phyloP scores from a whole-genome alignment of 1,140 invertebrate species.

The Geopemphigus sp. region DNA sequence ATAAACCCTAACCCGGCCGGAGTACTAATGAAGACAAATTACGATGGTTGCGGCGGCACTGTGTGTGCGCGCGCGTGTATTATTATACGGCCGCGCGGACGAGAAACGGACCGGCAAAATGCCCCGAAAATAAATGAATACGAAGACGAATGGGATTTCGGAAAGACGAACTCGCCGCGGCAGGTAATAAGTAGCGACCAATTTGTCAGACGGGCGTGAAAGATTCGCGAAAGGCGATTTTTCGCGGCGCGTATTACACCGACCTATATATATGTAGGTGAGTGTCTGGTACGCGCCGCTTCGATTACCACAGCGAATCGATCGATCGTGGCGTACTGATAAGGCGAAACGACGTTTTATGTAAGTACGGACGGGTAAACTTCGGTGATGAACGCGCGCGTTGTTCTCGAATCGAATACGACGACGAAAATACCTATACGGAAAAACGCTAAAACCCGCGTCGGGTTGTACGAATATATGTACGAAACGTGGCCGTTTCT shows the following conservation, averaged over 20 bases:
- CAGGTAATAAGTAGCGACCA: background rate
- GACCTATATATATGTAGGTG: no score
- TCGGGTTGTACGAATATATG: no score
- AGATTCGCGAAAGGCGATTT: background rate
- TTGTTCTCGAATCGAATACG: no score
- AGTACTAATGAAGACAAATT: conserved; percentile 45
- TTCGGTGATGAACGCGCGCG: no score
- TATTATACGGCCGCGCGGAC: background rate
- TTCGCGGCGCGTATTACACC: no score
- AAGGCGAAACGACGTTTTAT: no score
- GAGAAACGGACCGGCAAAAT: background rate
- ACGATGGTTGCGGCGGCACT: background rate
- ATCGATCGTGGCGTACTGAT: no score
- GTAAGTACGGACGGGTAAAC: no score
- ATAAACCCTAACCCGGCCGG: conserved; percentile 40
- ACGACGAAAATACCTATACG: no score
- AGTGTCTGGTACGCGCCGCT: background rate
- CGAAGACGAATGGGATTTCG: conserved; percentile 2
- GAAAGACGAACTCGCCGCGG: background rate
- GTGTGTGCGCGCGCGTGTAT: background rate
- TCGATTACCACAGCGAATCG: background rate
- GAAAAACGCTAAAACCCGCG: no score
- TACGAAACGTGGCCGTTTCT: no score
- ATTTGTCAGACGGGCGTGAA: conserved; percentile 2
- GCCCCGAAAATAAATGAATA: background rate